phyloP scores from a whole-genome alignment of 2,888 invertebrate genomes.

The Deilephila porcellus region DNA sequence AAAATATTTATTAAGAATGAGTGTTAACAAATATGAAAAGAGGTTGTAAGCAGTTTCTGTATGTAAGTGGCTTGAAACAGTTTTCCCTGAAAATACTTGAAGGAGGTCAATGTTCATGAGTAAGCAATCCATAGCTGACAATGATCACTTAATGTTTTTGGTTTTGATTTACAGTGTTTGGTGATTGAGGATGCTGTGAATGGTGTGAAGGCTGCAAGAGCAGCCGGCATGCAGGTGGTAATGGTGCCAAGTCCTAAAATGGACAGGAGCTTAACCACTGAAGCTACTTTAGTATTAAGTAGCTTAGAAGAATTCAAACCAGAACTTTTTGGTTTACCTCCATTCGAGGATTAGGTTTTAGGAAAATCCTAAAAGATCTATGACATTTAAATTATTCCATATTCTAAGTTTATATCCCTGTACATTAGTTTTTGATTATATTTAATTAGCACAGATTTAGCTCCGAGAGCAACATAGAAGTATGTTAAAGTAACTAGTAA shows the following conservation, averaged over 20 bases:
- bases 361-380: not conserved
- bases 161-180: constrained; percentile 84
- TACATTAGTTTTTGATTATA: not conserved
- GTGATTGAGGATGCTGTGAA: constrained; percentile 97
- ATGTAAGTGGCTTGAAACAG: too few relatives aligned
- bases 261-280: constrained; percentile 56
- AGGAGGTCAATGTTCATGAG: too few relatives aligned
- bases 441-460: not conserved
- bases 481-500: too few relatives aligned
- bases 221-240: constrained; percentile 94
- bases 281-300: constrained; percentile 88
- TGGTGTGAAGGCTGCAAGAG: constrained; percentile 91
- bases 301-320: constrained; percentile 92
- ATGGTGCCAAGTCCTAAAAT: constrained; percentile 90
- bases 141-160: constrained; percentile 33
- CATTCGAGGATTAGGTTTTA: constrained; percentile 69
- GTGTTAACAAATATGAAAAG: not conserved
- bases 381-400: not conserved
- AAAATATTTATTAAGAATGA: not conserved
- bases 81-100: too few relatives aligned
- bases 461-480: not conserved
- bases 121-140: too few relatives aligned
- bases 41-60: not conserved
- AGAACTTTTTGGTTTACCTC: constrained; percentile 93
- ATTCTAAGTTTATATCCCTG: not conserved